Base-by-base conservation (phyloP, 1,140 invertebrate genomes). In the Drosophila yakuba region DNA sequence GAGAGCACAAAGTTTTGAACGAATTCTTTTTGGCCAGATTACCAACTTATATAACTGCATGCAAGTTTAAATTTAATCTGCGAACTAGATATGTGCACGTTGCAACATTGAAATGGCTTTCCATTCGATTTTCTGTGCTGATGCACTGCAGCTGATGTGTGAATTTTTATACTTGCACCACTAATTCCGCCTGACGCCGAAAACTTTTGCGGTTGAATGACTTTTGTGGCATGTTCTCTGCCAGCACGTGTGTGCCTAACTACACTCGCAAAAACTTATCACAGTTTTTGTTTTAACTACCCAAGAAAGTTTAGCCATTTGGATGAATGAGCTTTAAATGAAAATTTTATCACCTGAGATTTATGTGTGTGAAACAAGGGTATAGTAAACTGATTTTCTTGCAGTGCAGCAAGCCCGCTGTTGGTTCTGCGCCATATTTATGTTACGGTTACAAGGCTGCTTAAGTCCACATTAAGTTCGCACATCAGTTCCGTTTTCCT, bases 401-500 rank as follows among this genome's bases (percentile, higher is more conserved):
- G 4, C 11, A 7, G 41, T 66, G 78, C 43, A 58, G 48, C 23
- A 57, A 11, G 7, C 2, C 64, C 38, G 48, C 75, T 78, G 79
- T 82, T 78, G 76, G 69, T 64, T 62, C 75, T 78, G 48, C 74
- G 51, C 48, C 66, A 83, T 83, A 83, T 83, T 82, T 83, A 83
- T 83, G 80, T 82, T 82, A 82, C 80, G 79, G 80, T 78, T 83
- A 83, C 80, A 83, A 83, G 80, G 80, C 64, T 82, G 62, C 74
- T 55, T 60, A 48, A 64, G 51, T 52, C 68, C 62, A 62, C 77
- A 79, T 76, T 80, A 67, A 67, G 72, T 66, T 66, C 56, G 10
- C 45, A 43, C 59, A 51, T 25, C 59, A 52, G 51, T 74, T 66
- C 61, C 54, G 73, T 28, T 58, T 75, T 48, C 73, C 54, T 75